Base-by-base conservation (phyloP, 1,140 invertebrate species). In the Cephus cinctus region DNA sequence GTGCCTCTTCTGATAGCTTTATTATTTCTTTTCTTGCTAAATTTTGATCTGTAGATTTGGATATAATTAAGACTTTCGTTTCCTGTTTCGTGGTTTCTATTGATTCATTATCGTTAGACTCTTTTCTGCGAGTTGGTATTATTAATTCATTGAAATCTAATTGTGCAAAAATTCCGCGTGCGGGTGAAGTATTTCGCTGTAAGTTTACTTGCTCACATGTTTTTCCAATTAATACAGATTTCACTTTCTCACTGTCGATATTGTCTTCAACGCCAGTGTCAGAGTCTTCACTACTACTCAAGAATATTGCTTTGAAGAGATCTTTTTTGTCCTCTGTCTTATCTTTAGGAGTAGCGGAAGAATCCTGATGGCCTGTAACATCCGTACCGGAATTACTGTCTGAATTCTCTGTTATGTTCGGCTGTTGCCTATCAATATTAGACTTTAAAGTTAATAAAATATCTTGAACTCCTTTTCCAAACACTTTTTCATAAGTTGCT, bases 81-180 rank as follows among this genome's bases (percentile, higher is more conserved):
- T 42, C 15, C 32, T 21, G 42, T 25, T 52, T 36, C 50, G 43
- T 49, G 25, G 48, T 25, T 59, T 25, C 20, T 49, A 20, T 39
- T 39, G 25, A 52, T 51, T 49, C 36, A 61, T 43, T 35, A 31
- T 30, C 34, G 14, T 16, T 9, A 23, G 9, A 8, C 32, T 52
- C 40, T 64, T 57, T 41, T 52, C 43, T 4, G 63, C 58, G 59
- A 53, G n/a, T n/a, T 76, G 75, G 40, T 71, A 72, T 68, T 76
- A 80, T 73, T 1, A 84, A 54, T 60, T 71, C 75, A 50, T 86
- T 83, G 9, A 87, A 78, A 71, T 88, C 84, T 16, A 90, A 69
- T 50, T 87, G 84, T 0, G 86, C 86, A 59, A 90, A 90, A 42
- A 89, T 86, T 2, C 86, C 87, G 48, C 83, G 76, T 1, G 85